A percentile compares a stretch with the other conserved stretches of the same genome.
Conservation (phyloP, 2,888 invertebrate species). For the Pristionchus maxplancki region DNA sequence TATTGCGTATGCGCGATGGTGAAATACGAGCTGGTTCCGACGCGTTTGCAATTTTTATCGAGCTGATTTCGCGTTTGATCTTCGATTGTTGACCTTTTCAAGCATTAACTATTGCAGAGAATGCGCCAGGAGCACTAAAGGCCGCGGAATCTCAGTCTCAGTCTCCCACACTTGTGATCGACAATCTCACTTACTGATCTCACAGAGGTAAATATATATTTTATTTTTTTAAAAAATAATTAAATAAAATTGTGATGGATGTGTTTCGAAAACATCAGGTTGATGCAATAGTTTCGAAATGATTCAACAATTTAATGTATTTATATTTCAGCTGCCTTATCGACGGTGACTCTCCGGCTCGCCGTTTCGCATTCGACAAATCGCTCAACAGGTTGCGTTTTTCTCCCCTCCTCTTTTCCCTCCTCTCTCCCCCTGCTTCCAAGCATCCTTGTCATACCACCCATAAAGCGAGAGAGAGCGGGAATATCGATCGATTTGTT, state of each 20-base stretch:
- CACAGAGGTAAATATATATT: background rate
- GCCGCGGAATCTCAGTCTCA: background rate
- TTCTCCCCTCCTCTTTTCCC: background rate
- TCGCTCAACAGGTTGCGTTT: slow-evolving; percentile 46
- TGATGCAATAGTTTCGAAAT: background rate
- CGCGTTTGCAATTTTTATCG: background rate
- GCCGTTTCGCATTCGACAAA: slow-evolving; percentile 41
- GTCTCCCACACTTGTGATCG: slow-evolving; percentile 4
- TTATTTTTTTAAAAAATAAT: background rate
- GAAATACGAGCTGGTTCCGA: background rate
- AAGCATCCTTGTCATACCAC: background rate
- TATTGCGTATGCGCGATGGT: background rate
- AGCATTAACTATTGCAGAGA: background rate
- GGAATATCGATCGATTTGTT: background rate
- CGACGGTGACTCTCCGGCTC: slow-evolving; percentile 23
- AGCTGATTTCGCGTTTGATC: background rate
- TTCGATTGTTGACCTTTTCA: background rate
- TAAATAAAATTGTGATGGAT: background rate
- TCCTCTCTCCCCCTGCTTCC: background rate
- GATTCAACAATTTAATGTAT: background rate
- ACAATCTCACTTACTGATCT: slow-evolving; percentile 47
- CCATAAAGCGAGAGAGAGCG: slow-evolving; percentile 3
- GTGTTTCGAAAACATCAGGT: background rate
- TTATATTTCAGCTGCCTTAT: slow-evolving; percentile 39
- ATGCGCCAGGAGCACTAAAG: slow-evolving; percentile 40